Evolutionary conservation across 2,113 vertebrate genomes (phyloP).

Genomic region (Eolophus roseicapilla): DNA sequence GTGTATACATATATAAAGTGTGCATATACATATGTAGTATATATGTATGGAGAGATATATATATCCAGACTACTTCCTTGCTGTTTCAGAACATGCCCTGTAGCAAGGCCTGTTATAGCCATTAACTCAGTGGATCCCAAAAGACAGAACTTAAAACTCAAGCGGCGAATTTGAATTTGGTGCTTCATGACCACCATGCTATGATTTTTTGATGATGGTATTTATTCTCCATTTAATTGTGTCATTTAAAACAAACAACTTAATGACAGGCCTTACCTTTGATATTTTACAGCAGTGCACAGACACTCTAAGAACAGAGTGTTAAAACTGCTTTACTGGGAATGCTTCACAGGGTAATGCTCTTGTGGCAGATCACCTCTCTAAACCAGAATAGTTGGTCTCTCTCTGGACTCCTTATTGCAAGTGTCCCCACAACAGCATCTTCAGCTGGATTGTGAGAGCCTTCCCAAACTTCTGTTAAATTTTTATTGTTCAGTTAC

Average conservation of each 20-base stretch:
- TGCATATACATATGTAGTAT: neutral
- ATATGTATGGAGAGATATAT: neutral
- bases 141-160: neutral
- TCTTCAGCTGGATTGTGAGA: neutral
- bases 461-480: neutral
- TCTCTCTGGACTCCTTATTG: neutral
- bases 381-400: neutral
- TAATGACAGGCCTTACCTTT: neutral
- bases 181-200: neutral
- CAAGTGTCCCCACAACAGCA: neutral
- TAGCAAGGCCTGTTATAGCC: neutral
- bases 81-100: neutral
- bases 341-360: neutral
- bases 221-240: neutral
- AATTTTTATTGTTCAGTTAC: neutral
- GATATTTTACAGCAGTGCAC: neutral
- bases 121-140: neutral
- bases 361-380: neutral
- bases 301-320: neutral
- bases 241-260: neutral
- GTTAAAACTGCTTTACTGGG: neutral
- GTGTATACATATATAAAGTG: no score
- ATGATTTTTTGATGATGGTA: neutral
- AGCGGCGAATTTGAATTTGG: neutral
- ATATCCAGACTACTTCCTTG: neutral